Base-by-base conservation (phyloP, 2,888 invertebrate genomes). In the Saturnia pavonia region DNA sequence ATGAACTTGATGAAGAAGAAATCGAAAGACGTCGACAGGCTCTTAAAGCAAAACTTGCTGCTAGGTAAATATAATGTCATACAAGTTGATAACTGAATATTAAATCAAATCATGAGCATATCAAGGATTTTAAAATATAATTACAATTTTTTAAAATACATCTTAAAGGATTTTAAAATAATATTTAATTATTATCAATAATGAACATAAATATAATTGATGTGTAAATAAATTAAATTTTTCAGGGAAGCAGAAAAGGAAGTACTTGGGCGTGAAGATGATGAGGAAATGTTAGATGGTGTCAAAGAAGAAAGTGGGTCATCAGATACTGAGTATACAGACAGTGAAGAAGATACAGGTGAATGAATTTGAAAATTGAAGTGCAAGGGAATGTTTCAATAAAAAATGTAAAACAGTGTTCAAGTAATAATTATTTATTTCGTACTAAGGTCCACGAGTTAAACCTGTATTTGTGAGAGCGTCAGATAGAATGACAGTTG, bases 401-500 rank as follows among this genome's bases (percentile, higher is more conserved):
- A 8, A 19, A 6, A 60, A 60, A 69, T 54, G 4, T 2, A 40
- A 66, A 40, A 19, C 45, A 69, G 6, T 54, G 6, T 68, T 6
- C 25, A 60, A 27, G 25, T 60, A 27, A 60, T 60, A 19, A 43
- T 40, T 3, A 57, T 43, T 16, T 43, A 7, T n/a, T 63, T 65
- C 11, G 27, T 71, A 63, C 74, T 0, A 57, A 94, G 98, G 98
- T 9, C 98, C 99, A 0, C 94, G 99, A 71, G 95, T 99, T 12
- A 99, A 99, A 84, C 99, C 99, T 0, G 97, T 99, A 0, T 99
- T 99, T 92, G 98, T 99, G 0, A 94, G 97, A 74, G 99, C 98
- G 79, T 96, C 96, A 72, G 99, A 99, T 82, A 95, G 99, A 72
- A 97, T 99, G 76, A 99, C 99, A 0, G 97, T 99, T 25, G 97